These are phyloP conservation scores for Microcebus tavaratra DNA, from an alignment of 2,113 vertebrate species.

Conservation along the genomic window DNA sequence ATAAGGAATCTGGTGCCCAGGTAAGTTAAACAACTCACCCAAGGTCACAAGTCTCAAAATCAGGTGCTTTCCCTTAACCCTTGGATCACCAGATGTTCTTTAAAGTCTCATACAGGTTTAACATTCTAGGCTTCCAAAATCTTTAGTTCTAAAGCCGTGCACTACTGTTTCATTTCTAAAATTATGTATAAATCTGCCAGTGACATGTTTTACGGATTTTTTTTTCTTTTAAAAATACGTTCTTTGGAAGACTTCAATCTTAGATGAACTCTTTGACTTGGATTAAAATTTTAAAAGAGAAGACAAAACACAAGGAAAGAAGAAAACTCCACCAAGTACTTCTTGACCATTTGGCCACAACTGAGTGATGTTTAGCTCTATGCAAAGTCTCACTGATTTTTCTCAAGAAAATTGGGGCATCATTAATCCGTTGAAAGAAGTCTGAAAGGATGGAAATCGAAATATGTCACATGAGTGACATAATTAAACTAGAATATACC, in stretches of 20 bases:
- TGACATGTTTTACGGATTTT: neutral
- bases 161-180: neutral
- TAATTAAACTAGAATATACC: too few species aligned
- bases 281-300: neutral
- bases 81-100: neutral
- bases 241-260: neutral
- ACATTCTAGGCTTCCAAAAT: neutral
- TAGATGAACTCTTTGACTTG: neutral
- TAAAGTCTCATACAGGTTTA: neutral
- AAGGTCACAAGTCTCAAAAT: neutral
- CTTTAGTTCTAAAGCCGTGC: neutral
- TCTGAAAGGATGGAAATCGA: neutral
- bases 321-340: neutral
- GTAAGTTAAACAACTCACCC: neutral
- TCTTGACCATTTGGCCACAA: neutral
- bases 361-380: neutral
- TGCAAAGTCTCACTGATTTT: neutral
- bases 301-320: neutral
- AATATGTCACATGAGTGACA: too few species aligned
- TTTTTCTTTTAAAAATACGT: neutral
- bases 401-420: neutral
- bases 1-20: neutral
- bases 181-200: neutral
- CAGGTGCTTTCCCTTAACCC: neutral
- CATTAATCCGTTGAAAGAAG: neutral